A percentile compares a stretch with the other conserved stretches of the same genome.
Evolutionary conservation across 2,888 invertebrate species (phyloP).

Genomic region (Dryobota labecula): DNA sequence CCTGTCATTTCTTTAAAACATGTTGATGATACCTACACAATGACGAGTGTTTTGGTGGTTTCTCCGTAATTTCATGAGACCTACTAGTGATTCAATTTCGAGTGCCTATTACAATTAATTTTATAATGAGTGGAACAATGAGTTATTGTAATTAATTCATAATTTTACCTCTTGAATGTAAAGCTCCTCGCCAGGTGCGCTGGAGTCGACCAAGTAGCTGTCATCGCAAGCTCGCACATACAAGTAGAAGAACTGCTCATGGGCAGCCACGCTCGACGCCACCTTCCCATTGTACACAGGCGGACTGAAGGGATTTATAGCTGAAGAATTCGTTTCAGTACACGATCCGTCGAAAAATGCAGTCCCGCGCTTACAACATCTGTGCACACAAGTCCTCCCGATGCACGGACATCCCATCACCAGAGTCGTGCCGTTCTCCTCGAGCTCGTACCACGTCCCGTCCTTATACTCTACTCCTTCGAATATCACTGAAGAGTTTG

Average conservation of each 20-base stretch:
- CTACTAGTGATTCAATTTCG: constrained; percentile 21
- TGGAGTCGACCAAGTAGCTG: constrained; percentile 79
- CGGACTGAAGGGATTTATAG: constrained; percentile 80
- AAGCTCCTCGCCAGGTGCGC: constrained; percentile 69
- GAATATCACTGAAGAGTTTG: constrained; percentile 78
- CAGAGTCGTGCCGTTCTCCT: constrained; percentile 67
- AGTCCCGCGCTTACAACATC: constrained; percentile 78
- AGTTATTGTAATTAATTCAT: background rate
- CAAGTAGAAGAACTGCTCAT: constrained; percentile 81
- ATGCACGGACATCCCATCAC: constrained; percentile 84
- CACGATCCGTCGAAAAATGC: constrained; percentile 74
- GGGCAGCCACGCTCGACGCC: constrained; percentile 68
- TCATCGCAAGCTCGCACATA: constrained; percentile 73
- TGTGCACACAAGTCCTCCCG: constrained; percentile 80
- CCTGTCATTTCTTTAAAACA: constrained; percentile 26
- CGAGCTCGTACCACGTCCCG: constrained; percentile 78
- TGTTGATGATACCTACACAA: constrained; percentile 39
- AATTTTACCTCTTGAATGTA: constrained; percentile 83
- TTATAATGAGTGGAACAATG: background rate
- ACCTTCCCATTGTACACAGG: constrained; percentile 77
- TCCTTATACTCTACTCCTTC: constrained; percentile 77
- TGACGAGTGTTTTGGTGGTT: constrained; percentile 37
- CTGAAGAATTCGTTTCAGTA: constrained; percentile 66
- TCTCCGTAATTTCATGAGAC: constrained; percentile 38
- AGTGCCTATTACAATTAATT: background rate